Percentiles rank a stretch among this genome's conserved stretches.
Conservation (phyloP, 2,888 invertebrate species). For the Apoda limacodes region DNA sequence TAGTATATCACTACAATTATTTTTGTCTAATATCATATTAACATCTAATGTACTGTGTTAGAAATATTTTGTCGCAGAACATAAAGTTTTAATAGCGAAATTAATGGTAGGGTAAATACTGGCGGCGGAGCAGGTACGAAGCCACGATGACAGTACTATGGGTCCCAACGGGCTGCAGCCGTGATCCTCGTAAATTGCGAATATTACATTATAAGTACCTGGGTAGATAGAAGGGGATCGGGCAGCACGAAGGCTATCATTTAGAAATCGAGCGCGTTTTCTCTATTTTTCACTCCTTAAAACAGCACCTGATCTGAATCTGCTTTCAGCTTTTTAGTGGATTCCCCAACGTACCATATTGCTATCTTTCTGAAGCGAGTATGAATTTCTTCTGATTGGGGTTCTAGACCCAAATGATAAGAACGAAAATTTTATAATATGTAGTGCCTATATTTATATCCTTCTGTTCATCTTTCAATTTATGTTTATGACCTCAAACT, state of each 20-base stretch:
- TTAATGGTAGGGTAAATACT: slow-evolving; percentile 51
- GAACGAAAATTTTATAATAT: no score
- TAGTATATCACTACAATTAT: no score
- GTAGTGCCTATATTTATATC: no score
- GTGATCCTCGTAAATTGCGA: slow-evolving; percentile 67
- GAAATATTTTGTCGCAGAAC: no score
- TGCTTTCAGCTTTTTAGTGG: slow-evolving; percentile 38
- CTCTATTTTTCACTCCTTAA: slow-evolving; percentile 48
- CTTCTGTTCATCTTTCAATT: no score
- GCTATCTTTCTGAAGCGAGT: no score
- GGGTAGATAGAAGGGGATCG: slow-evolving; percentile 50
- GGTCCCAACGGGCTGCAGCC: slow-evolving; percentile 52
- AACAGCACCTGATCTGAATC: slow-evolving; percentile 57
- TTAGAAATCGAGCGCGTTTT: slow-evolving; percentile 57
- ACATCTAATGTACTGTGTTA: no score
- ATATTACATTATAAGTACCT: slow-evolving; percentile 69
- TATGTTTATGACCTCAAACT: no score
- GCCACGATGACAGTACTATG: slow-evolving; percentile 59
- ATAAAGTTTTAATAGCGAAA: slow-evolving; percentile 41
- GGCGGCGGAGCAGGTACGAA: slow-evolving; percentile 50
- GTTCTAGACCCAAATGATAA: no score
- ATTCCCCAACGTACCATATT: no score
- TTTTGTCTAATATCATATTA: no score
- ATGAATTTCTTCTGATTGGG: no score
- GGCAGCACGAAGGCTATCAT: slow-evolving; percentile 50